Base-by-base conservation (phyloP, 2,113 vertebrate species). In the Semicossyphus pulcher region DNA sequence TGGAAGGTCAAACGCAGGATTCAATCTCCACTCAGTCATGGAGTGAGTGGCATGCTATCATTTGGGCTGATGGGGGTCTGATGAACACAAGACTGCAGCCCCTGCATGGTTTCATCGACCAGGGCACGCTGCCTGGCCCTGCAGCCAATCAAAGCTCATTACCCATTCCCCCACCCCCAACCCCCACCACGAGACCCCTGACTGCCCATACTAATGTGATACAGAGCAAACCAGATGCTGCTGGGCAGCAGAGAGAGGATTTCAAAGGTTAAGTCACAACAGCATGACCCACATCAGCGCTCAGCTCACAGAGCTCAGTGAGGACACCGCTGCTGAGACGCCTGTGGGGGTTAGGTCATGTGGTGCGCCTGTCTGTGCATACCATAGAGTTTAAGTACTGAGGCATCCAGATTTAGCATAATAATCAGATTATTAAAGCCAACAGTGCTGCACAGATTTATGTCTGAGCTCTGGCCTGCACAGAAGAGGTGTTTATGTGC, bases 1-100 rank as follows among this genome's bases (percentile, higher is more conserved):
- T 57, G 54, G 80, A 88, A 89, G 91, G 88, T 90, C 84, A 89
- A 85, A 79, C n/a, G 71, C 61, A 44, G 84, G 57, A 81, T 72
- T 64, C 54, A 52, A 53, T 82, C 60, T 52, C 61, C 58, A 65
- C 53, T 72, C 77, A 72, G 44, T 76, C 60, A 73, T 51, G 39
- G 42, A 78, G 53, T 32, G 56, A 75, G 58, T 7, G 4, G 49
- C 20, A 28, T 20, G 49, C 74, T 45, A 60, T 68, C 60, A 58
- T 79, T 41, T 57, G 59, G 65, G 39, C 41, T 26, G 21, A 23
- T 9, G 48, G 28, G 53, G 74, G 63, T 78, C 71, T 64, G 37
- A 28, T 59, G 41, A 37, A 45, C 29, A 62, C 54, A 54, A 70
- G 60, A 62, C 69, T 29, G 63, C 77, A 65, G 65, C 36, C 75